Base-by-base conservation (phyloP, 2,888 invertebrate species). In the Clusia tigrina region DNA sequence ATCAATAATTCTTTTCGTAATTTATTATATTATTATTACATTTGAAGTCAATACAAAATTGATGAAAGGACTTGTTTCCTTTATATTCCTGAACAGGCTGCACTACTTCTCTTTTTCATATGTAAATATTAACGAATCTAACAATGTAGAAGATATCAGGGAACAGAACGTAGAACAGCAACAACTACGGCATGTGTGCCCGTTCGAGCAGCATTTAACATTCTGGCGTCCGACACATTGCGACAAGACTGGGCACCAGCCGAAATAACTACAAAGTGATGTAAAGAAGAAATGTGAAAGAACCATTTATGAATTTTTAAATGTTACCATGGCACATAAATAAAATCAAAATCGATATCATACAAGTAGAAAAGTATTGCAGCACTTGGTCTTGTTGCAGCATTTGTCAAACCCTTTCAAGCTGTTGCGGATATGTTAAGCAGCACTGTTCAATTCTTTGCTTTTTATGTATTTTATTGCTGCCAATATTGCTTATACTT, bases 51-150 rank as follows among this genome's bases (percentile, higher is more conserved):
- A n/a, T n/a, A n/a, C n/a, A n/a, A n/a, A n/a, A n/a, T n/a, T n/a
- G n/a, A n/a, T n/a, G n/a, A n/a, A n/a, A n/a, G n/a, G n/a, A n/a
- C n/a, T n/a, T n/a, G n/a, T n/a, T n/a, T n/a, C n/a, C n/a, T n/a
- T n/a, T n/a, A n/a, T n/a, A n/a, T n/a, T 67, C 73, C 65, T 66
- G 56, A 56, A 64, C 64, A 60, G 69, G 63, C 77, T 77, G 77
- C 73, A 74, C 76, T 74, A 77, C 77, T 74, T 74, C 76, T 77
- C 37, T 76, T 69, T 69, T n/a, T n/a, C n/a, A n/a, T n/a, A n/a
- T n/a, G n/a, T n/a, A n/a, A n/a, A n/a, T n/a, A n/a, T n/a, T n/a
- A n/a, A n/a, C n/a, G n/a, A n/a, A n/a, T n/a, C n/a, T n/a, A n/a
- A n/a, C n/a, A n/a, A n/a, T n/a, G n/a, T n/a, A n/a, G n/a, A n/a